Base-by-base conservation (phyloP, 2,888 invertebrate species). In the Yponomeuta cagnagella region DNA sequence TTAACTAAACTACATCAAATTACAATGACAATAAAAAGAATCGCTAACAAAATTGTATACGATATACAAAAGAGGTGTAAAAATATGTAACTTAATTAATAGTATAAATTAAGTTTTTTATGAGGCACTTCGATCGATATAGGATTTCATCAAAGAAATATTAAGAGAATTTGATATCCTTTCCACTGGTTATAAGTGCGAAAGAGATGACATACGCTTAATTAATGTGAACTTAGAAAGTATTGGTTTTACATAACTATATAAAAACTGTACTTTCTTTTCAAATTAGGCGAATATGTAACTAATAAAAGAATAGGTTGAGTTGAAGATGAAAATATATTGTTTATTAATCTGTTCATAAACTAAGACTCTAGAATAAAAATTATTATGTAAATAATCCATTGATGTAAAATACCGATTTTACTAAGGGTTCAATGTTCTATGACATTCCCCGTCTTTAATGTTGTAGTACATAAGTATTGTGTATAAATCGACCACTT, bases 31-130 rank as follows among this genome's bases (percentile, higher is more conserved):
- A 43, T 33, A 12, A 58, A 58, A 12, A 52, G 15, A 68, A 68
- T 68, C 23, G 68, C 48, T 8, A 15, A 58, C 23, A 52, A 31
- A 68, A 68, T 68, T 48, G 68, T 68, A 52, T 52, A 31, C 52
- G 68, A 48, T 52, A 52, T n/a, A 67, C 43, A 43, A 48, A 37
- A 63, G 81, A 82, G 81, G 83, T 86, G 84, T 88, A 75, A 73
- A 81, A 84, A 80, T 84, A 79, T 58, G 52, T 58, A 58, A 43
- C 43, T 43, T 8, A 58, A 58, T 43, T 43, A 58, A 58, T 15
- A 88, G 84, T 86, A 80, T 88, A 87, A 88, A 86, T 84, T 85
- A 85, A 33, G 86, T 84, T 82, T 80, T 82, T 80, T 78, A 83
- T 80, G 77, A 79, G 83, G 82, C 87, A 85, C 12, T 10, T 65